phyloP scores from a whole-genome alignment of 2,888 invertebrate species.

The Lasioglossum zephyrum region DNA sequence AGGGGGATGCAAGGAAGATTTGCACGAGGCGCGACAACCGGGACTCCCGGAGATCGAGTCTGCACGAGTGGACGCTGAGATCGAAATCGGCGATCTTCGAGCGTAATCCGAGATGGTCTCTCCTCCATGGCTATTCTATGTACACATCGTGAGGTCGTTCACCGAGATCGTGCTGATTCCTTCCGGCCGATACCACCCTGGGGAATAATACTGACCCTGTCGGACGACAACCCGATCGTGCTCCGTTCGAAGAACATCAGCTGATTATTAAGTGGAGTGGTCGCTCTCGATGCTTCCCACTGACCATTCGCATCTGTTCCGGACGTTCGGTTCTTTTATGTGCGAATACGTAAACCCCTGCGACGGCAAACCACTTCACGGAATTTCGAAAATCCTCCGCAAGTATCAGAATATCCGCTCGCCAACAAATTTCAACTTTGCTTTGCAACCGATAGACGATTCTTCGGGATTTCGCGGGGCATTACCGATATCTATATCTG shows the following conservation, averaged over 20 bases:
- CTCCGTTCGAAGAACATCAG: conserved; percentile 34
- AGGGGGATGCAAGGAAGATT: conserved; percentile 19
- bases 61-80: conserved; percentile 33
- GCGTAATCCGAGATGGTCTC: conserved; percentile 61
- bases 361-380: background rate
- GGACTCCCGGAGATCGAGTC: conserved; percentile 23
- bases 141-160: conserved; percentile 67
- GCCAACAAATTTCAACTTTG: background rate
- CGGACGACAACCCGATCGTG: conserved; percentile 58
- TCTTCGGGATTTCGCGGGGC: background rate
- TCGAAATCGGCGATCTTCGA: conserved; percentile 58
- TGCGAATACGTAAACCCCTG: conserved; percentile 6
- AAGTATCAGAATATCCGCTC: background rate
- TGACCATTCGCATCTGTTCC: conserved; percentile 3
- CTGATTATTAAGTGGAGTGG: conserved; percentile 69
- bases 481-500: background rate
- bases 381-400: background rate
- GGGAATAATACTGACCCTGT: conserved; percentile 63
- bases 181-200: conserved; percentile 65
- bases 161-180: conserved; percentile 75
- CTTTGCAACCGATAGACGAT: background rate
- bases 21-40: conserved; percentile 14
- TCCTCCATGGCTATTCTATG: conserved; percentile 62
- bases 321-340: conserved; percentile 27
- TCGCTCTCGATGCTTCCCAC: background rate